Evolutionary conservation across 2,797 vertebrate genomes (phyloP).

Genomic region (Ispidina picta): DNA sequence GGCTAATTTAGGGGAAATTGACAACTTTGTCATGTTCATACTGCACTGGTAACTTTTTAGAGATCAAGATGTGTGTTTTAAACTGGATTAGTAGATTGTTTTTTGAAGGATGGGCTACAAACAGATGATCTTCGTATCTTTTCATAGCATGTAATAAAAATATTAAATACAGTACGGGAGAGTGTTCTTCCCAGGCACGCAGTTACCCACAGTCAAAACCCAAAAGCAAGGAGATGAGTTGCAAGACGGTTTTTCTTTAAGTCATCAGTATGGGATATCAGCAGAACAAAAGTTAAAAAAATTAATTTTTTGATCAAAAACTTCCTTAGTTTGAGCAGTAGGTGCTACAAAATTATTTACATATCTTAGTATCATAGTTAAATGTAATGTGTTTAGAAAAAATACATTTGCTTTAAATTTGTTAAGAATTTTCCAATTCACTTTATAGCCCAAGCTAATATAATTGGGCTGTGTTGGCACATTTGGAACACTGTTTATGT

Average conservation of each 20-base stretch:
- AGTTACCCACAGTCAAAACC: constrained; percentile 99
- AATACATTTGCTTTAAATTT: constrained; percentile 86
- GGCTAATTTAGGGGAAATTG: constrained; percentile 98
- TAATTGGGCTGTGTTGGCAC: constrained; percentile 86
- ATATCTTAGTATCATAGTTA: constrained; percentile 99
- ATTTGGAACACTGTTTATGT: constrained; percentile 87
- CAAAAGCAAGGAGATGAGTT: constrained; percentile 99
- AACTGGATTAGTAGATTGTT: constrained; percentile 96
- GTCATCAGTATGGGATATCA: constrained; percentile 97
- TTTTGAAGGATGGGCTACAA: constrained; percentile 98
- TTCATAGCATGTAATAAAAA: constrained; percentile 99
- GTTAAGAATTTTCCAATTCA: constrained; percentile 85
- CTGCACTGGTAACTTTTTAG: constrained; percentile 99
- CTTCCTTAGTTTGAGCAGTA: constrained; percentile 99
- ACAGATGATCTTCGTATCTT: constrained; percentile 99
- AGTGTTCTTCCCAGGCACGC: constrained; percentile 93
- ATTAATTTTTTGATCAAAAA: constrained; percentile 91
- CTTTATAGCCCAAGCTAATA: constrained; percentile 86
- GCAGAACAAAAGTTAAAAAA: constrained; percentile 92
- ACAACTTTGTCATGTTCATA: constrained; percentile 99
- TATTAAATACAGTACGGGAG: constrained; percentile 95
- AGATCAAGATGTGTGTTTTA: constrained; percentile 99
- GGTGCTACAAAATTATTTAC: constrained; percentile 99
- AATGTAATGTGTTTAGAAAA: constrained; percentile 93
- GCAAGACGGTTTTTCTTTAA: constrained; percentile 95